Evolutionary conservation across 2,797 vertebrate species (phyloP), one percentile per base, ranked within the genome.

Genomic region (Brachyalestes nurse): DNA sequence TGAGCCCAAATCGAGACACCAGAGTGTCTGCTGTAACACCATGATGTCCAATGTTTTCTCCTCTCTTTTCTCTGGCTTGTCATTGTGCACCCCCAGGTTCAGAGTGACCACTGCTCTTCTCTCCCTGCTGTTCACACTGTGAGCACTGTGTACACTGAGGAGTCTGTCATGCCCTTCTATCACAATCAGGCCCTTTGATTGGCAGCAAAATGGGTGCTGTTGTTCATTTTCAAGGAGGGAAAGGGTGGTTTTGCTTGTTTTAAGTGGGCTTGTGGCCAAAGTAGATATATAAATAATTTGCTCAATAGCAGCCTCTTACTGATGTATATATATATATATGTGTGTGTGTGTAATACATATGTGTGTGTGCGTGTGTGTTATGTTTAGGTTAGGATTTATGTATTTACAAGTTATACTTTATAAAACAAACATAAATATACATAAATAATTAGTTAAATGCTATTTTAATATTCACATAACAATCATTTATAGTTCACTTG

Each of bases 181-280:
- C 55, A 84, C 79, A 79, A 81, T 61, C 79, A 53, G 69, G 23
- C 71, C 79, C 42, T 77, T 75, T 84, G 85, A 82, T 23, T 51
- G 25, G n/a, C 47, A 65, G 60, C 25, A 80, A 74, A 84, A 80
- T 84, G 70, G 47, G 9, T 7, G 79, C 82, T 77, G 79, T 77
- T 80, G 79, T 73, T 58, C 4, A 12, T n/a, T 70, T 42, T 74
- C 55, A 83, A 60, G 9, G 49, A 40, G 47, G 49, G 40, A 23
- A 28, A 75, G 45, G 42, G 12, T 25, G 67, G 76, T 60, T 65
- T 49, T 61, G 58, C 47, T 62, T 61, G 40, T 23, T 62, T 75
- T 19, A 49, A 21, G 60, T 69, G 10, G n/a, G n/a, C 55, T 65
- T 17, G 16, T 16, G 28, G 40, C 42, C 38, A 72, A 17, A 14